Evolutionary conservation across 2,888 invertebrate species (phyloP), one percentile per base, ranked within the genome.

Genomic region (Ligdia adustata): DNA sequence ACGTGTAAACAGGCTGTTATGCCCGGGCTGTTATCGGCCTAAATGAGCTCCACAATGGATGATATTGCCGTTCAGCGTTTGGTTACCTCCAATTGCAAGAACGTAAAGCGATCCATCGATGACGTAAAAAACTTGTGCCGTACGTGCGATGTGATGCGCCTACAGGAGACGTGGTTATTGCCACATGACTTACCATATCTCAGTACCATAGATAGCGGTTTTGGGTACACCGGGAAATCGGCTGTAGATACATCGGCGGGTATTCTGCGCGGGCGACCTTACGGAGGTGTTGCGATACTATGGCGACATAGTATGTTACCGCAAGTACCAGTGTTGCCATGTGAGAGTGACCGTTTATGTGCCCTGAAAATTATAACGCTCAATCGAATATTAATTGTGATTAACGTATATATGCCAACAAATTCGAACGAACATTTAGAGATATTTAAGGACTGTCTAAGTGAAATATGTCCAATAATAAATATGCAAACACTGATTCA

Each of bases 11-110:
- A 29, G 28, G 12, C n/a, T n/a, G n/a, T n/a, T n/a, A n/a, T n/a
- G n/a, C 1, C 14, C 7, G 9, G 3, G 16, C 38, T 28, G 28
- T 29, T 9, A 29, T n/a, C 28, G 32, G 16, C 29, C 20, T n/a
- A 12, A 7, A 9, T 6, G 28, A 28, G 9, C 16, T 1, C 14
- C 20, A 22, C 2, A 9, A 31, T 32, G 32, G 16, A 33, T n/a
- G n/a, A n/a, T 20, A 28, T 6, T 33, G 5, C 4, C 35, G 41
- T 16, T 18, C 5, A 2, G 3, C 16, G 12, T 27, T 33, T 51
- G n/a, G 45, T 33, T 9, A 42, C 29, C 7, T 55, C 37, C 27
- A 55, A 55, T 13, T 53, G 51, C 11, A 34, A 35, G 6, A 35
- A 29, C 9, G 34, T 43, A 13, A 43, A 43, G 16, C 40, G 40